Evolutionary conservation across 2,113 vertebrate genomes (phyloP).

Genomic region (Mastomys natalensis): DNA sequence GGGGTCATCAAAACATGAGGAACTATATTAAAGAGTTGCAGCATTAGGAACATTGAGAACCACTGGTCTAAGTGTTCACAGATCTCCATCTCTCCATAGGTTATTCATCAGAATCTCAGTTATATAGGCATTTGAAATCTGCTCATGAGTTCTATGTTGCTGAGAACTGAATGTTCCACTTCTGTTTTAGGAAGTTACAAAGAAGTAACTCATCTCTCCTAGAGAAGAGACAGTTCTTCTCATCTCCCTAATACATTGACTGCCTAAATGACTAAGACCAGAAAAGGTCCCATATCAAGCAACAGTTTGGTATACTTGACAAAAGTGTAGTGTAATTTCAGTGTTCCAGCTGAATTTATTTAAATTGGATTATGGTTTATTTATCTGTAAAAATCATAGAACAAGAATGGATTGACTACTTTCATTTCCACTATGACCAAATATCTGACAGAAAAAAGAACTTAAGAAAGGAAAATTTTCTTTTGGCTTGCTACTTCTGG

Average conservation of each 20-base stretch:
- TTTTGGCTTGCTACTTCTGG: neutral
- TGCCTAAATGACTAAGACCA: neutral
- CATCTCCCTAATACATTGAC: neutral
- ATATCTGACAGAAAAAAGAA: neutral
- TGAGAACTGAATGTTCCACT: neutral
- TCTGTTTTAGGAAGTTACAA: neutral
- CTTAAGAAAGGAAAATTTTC: neutral
- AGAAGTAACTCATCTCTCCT: neutral
- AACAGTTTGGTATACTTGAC: neutral
- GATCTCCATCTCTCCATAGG: neutral
- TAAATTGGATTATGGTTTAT: neutral
- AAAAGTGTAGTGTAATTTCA: neutral
- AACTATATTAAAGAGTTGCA: neutral
- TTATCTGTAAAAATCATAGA: neutral
- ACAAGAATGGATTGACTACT: neutral
- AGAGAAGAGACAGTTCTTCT: neutral
- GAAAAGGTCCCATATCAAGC: neutral
- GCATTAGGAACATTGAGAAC: neutral
- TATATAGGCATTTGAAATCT: neutral
- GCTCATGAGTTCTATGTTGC: no score
- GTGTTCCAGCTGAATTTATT: neutral
- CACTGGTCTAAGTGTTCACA: neutral
- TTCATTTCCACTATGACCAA: neutral
- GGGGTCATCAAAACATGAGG: neutral
- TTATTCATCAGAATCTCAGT: neutral